A percentile compares a stretch with the other conserved stretches of the same genome.
These are phyloP conservation scores for Serripes groenlandicus DNA, from an alignment of 2,888 invertebrate genomes.

Conservation along the genomic window DNA sequence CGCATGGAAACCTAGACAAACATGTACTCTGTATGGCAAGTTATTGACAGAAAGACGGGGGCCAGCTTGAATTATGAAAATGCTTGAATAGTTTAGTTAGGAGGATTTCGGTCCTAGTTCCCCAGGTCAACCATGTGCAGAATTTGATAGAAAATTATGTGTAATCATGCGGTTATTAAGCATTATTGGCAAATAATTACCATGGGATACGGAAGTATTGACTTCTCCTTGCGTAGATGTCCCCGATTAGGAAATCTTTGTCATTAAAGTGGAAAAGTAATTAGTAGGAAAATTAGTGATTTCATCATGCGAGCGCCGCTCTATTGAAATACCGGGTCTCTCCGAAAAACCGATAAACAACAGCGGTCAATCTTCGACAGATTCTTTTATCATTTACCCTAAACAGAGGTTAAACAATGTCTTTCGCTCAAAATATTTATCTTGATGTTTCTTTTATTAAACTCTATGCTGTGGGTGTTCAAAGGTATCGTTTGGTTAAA, in stretches of 20 bases:
- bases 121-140: slow-evolving; percentile 11
- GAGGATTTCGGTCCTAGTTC: not conserved
- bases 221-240: not conserved
- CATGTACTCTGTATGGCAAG: no score
- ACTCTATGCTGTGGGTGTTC: no score
- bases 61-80: not conserved
- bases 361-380: no score
- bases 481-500: no score
- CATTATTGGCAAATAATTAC: slow-evolving; percentile 39
- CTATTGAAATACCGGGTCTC: no score
- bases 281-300: slow-evolving; percentile 11
- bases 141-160: slow-evolving; percentile 45
- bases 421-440: no score
- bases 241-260: slow-evolving; percentile 12
- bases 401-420: no score
- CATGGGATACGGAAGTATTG: slow-evolving; percentile 1
- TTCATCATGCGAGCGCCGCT: not conserved
- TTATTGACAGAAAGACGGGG: not conserved
- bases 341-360: no score
- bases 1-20: no score
- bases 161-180: slow-evolving; percentile 44
- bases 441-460: no score
- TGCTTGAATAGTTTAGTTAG: not conserved
- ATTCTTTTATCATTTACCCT: no score
- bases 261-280: slow-evolving; percentile 15